phyloP scores from a whole-genome alignment of 2,113 vertebrate genomes.

The Butastur rufipennis region DNA sequence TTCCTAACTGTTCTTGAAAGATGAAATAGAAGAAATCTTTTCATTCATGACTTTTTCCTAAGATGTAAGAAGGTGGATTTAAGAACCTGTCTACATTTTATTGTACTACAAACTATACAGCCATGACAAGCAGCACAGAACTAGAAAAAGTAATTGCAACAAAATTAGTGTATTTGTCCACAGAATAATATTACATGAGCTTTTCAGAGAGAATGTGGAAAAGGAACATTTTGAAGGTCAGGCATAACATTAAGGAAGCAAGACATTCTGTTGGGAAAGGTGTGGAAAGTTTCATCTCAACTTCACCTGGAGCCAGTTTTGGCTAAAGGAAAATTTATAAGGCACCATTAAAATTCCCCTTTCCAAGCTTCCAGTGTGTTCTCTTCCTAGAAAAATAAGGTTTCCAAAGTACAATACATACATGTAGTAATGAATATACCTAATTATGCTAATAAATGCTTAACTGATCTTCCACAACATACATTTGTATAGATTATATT shows the following conservation, averaged over 20 bases:
- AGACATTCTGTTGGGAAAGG: neutral
- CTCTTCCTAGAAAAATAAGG: neutral
- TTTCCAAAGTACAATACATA: neutral
- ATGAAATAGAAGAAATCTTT: neutral
- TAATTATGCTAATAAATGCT: neutral
- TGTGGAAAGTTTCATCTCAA: neutral
- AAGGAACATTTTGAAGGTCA: neutral
- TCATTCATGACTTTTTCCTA: neutral
- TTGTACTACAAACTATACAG: neutral
- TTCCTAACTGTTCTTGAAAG: neutral
- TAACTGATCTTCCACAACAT: neutral
- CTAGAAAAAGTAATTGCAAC: neutral
- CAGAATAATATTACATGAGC: neutral
- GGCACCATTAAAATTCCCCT: neutral
- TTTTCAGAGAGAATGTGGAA: neutral
- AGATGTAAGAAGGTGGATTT: neutral
- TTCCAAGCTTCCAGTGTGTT: neutral
- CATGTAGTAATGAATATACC: neutral
- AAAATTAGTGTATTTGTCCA: neutral
- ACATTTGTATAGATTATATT: neutral
- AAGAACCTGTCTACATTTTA: neutral
- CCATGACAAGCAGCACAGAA: neutral
- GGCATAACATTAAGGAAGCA: neutral
- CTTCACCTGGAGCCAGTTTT: neutral
- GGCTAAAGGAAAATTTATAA: neutral